phyloP scores from a whole-genome alignment of 1,140 invertebrate species.

The Leucophenga varia region DNA sequence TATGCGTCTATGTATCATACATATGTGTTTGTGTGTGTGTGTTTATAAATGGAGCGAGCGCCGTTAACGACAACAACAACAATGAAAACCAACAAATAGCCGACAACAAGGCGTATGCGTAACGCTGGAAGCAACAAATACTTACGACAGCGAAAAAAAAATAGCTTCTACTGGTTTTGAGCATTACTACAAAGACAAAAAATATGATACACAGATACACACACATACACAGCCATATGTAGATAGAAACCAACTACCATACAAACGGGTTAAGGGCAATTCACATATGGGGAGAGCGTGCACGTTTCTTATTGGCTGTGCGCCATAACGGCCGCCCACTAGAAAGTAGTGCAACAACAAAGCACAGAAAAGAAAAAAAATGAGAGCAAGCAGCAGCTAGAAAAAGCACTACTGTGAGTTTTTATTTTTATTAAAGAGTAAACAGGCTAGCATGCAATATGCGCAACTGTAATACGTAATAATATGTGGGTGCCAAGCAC shows the following conservation, averaged over 20 bases:
- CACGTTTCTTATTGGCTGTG: constrained; percentile 10
- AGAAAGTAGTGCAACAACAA: too few species aligned
- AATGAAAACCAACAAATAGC: constrained; percentile 11
- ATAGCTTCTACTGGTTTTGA: constrained; percentile 41
- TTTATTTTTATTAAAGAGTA: too few species aligned
- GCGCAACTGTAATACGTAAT: too few species aligned
- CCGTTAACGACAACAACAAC: constrained; percentile 22
- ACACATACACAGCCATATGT: constrained; percentile 8
- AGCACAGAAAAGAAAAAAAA: too few species aligned
- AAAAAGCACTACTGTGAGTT: constrained; percentile 42
- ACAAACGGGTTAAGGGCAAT: constrained; percentile 38
- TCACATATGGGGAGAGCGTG: not conserved
- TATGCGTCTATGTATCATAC: too few species aligned
- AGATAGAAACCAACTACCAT: too few species aligned
- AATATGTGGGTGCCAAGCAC: too few species aligned
- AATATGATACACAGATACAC: constrained; percentile 8
- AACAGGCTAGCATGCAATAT: too few species aligned
- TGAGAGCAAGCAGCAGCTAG: constrained; percentile 30
- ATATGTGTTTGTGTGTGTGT: not conserved
- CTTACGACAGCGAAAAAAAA: too few species aligned
- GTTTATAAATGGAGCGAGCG: constrained; percentile 22
- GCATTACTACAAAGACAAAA: constrained; percentile 17
- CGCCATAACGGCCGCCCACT: constrained; percentile 12
- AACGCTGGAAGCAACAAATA: constrained; percentile 39
- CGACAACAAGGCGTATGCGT: constrained; percentile 29